Percentiles rank a stretch among this genome's conserved stretches.
These are phyloP conservation scores for Cichlasoma orientale DNA, from an alignment of 2,797 vertebrate species.

Conservation along the genomic window DNA sequence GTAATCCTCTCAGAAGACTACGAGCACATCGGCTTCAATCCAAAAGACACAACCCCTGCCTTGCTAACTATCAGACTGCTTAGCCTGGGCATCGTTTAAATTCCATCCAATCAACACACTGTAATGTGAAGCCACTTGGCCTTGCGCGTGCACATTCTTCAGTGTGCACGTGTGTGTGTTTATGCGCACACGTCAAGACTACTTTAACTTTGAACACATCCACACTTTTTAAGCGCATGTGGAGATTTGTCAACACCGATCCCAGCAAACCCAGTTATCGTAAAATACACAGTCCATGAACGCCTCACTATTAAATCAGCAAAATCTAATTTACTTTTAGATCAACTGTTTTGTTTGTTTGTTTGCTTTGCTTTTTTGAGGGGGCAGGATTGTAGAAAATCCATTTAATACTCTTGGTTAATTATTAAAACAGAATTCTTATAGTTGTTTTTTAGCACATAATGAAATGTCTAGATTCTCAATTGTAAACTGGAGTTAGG, in stretches of 20 bases:
- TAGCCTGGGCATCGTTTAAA: slow-evolving; percentile 74
- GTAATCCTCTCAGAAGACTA: slow-evolving; percentile 65
- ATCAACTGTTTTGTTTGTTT: not conserved
- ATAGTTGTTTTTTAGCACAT: not conserved
- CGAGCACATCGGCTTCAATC: slow-evolving; percentile 47
- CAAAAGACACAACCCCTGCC: slow-evolving; percentile 61
- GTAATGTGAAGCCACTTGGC: slow-evolving; percentile 54
- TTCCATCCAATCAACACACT: slow-evolving; percentile 75
- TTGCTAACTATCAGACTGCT: slow-evolving; percentile 59
- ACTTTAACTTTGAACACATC: slow-evolving; percentile 31
- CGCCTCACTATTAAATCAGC: slow-evolving; percentile 5
- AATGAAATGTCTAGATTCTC: not conserved
- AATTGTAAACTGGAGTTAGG: not conserved
- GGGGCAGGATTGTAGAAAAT: not conserved
- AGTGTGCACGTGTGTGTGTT: slow-evolving; percentile 1
- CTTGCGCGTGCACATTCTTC: not conserved
- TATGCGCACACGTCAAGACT: not conserved
- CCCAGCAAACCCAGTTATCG: slow-evolving; percentile 16
- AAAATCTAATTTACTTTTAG: not conserved
- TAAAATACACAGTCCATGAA: slow-evolving; percentile 6
- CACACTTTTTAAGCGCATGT: slow-evolving; percentile 32
- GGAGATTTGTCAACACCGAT: slow-evolving; percentile 35
- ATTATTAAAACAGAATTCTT: not conserved
- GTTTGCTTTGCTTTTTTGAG: not conserved
- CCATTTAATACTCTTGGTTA: not conserved